phyloP scores from a whole-genome alignment of 2,888 invertebrate genomes.

The Tridacna gigas region DNA sequence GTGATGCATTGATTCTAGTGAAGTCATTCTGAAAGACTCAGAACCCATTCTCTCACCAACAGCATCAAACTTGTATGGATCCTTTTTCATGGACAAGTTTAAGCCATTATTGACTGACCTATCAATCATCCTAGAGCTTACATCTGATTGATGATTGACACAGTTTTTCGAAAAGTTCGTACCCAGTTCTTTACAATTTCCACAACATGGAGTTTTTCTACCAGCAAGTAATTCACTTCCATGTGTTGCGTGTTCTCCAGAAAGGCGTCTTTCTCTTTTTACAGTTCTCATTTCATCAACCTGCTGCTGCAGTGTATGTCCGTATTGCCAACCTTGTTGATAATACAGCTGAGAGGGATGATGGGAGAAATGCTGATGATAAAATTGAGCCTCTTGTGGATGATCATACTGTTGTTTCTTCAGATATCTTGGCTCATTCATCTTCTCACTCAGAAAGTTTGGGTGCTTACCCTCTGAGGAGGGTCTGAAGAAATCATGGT shows the following conservation, averaged over 20 bases:
- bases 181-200: conserved; percentile 63
- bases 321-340: not conserved
- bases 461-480: not conserved
- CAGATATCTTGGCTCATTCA: not conserved
- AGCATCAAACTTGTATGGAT: conserved; percentile 17
- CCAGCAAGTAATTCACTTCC: not conserved
- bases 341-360: not conserved
- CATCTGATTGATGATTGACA: conserved; percentile 39
- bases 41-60: not conserved
- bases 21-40: not conserved
- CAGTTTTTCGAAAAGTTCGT: conserved; percentile 65
- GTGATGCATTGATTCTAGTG: too few species aligned
- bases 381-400: not conserved
- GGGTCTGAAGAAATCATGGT: not conserved
- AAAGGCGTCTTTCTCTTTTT: conserved; percentile 16
- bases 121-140: not conserved
- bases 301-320: conserved; percentile 19
- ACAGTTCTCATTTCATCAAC: conserved; percentile 25
- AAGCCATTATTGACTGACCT: not conserved
- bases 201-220: conserved; percentile 56
- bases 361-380: not conserved
- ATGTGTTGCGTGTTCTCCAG: not conserved
- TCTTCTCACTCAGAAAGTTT: not conserved
- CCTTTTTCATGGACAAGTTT: conserved; percentile 11
- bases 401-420: not conserved